Conservation (phyloP, 2,113 vertebrate species). For the Triplophysa rosa region DNA sequence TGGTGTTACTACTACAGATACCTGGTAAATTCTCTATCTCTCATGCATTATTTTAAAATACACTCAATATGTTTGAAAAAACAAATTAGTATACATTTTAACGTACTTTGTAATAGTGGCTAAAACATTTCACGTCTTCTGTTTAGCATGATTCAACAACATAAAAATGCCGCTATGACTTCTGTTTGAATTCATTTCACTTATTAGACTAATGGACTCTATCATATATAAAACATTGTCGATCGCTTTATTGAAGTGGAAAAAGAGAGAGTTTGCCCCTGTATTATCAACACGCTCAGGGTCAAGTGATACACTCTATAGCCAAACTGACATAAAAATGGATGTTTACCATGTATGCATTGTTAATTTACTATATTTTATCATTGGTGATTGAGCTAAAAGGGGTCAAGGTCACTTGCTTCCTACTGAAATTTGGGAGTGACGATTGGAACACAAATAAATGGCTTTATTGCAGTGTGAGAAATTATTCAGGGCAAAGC, state of each 20-base stretch:
- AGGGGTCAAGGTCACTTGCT: slow-evolving; percentile 43
- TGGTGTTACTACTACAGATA: neutral
- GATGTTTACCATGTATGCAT: slow-evolving; percentile 26
- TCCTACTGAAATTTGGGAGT: slow-evolving; percentile 33
- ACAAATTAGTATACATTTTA: neutral
- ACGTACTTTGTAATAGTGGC: neutral
- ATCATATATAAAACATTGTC: slow-evolving; percentile 2
- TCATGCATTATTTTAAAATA: no score
- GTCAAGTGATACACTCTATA: slow-evolving; percentile 13
- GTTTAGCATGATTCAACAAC: neutral
- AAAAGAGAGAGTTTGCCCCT: neutral
- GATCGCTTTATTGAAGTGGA: slow-evolving; percentile 16
- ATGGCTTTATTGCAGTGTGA: slow-evolving; percentile 23
- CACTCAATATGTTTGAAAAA: no score
- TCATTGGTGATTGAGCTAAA: slow-evolving; percentile 42
- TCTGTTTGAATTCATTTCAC: neutral
- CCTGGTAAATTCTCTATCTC: neutral
- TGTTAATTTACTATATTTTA: slow-evolving; percentile 9
- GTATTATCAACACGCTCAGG: slow-evolving; percentile 12
- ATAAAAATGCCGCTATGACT: neutral
- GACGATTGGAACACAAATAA: slow-evolving; percentile 43
- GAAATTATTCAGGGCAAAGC: slow-evolving; percentile 37
- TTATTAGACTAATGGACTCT: slow-evolving; percentile 26
- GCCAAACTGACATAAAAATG: slow-evolving; percentile 7
- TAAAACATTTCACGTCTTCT: neutral